Evolutionary conservation across 2,888 invertebrate genomes (phyloP), one percentile per base, ranked within the genome.

Genomic region (Ophion slaviceki): DNA sequence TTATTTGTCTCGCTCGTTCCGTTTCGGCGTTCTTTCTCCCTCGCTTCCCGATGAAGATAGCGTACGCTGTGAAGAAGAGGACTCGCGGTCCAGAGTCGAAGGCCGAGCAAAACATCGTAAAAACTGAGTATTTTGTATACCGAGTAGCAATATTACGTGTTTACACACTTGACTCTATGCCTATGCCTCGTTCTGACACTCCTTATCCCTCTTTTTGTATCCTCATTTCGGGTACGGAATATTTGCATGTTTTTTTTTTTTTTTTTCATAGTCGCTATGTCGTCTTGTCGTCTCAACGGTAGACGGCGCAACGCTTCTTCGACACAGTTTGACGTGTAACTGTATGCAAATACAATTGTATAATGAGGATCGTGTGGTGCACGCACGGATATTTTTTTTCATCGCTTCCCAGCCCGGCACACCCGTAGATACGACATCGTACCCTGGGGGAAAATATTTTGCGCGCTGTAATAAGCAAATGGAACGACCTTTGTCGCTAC

Each of bases 51-150:
- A 82, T 28, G 36, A 80, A 66, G 66, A 66, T 57, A 76, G 72
- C 45, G 36, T 76, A 71, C 76, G 45, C 61, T 80, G 71, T 32
- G 82, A 40, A 66, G 40, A 85, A 67, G 47, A 82, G 64, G 40
- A 40, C 74, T 45, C 66, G 53, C 76, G 61, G 85, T 82, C 59
- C 82, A 76, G 67, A 82, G 82, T 85, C 85, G 82, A 85, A 85
- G 85, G 79, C 66, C 76, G 72, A 47, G 40, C n/a, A 67, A 24
- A 66, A 67, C 53, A 36, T 77, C 72, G 79, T 79, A 80, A 85
- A 71, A 80, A 68, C 45, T 66, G 70, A 82, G 76, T 75, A 61
- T 76, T 82, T 40, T 14, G 36, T 75, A 1, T 40, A 40, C 40
- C 82, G 66, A 71, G 66, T 67, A 68, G 28, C 17, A 47, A 84